Percentiles rank a stretch among this genome's conserved stretches.
phyloP scores from a whole-genome alignment of 1,140 invertebrate genomes.

The Pseudomyrmex dendroicus region DNA sequence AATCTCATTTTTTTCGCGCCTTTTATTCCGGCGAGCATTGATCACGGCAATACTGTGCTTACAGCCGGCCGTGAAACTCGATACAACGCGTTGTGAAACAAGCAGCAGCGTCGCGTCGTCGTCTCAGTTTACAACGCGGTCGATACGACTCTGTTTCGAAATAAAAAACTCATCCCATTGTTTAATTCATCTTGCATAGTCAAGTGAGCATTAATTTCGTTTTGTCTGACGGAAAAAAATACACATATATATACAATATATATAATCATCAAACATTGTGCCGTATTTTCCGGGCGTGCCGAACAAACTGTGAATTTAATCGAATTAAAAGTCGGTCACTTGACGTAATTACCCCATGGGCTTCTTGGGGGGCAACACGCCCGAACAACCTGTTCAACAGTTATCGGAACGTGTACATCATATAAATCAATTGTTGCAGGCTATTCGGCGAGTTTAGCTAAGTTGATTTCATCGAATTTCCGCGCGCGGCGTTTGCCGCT shows the following conservation, averaged over 20 bases:
- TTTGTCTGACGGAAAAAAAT: too few relatives aligned
- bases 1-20: background rate
- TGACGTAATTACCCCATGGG: background rate
- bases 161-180: slow-evolving; percentile 3
- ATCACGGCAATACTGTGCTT: background rate
- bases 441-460: background rate
- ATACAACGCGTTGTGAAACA: background rate
- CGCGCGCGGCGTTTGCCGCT: background rate
- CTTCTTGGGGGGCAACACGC: background rate
- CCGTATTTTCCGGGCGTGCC: background rate
- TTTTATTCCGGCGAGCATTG: background rate
- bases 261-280: slow-evolving; percentile 19
- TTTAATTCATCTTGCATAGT: background rate
- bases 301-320: slow-evolving; percentile 36
- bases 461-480: background rate
- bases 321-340: slow-evolving; percentile 31
- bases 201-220: background rate
- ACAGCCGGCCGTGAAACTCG: slow-evolving; percentile 14
- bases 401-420: slow-evolving; percentile 2
- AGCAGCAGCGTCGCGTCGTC: too few relatives aligned
- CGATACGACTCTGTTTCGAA: background rate
- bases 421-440: slow-evolving; percentile 19
- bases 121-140: slow-evolving; percentile 42
- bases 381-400: background rate
- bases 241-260: background rate